A percentile compares a stretch with the other conserved stretches of the same genome.
Evolutionary conservation across 2,113 vertebrate genomes (phyloP).

Genomic region (Steatornis caripensis): DNA sequence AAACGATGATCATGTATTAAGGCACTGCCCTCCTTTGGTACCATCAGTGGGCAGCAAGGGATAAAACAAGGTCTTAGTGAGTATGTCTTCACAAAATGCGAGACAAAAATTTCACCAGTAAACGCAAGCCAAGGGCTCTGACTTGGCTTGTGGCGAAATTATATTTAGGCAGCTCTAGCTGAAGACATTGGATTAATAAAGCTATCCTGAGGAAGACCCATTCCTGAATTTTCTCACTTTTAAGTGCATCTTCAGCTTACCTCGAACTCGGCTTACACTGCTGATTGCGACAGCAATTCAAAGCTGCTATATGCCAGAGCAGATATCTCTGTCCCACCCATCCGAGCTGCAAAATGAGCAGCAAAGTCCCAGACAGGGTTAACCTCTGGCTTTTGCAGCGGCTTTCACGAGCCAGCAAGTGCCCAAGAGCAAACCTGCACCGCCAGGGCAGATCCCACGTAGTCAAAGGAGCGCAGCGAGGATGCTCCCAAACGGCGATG

Average conservation of each 20-base stretch:
- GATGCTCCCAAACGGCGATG: background rate
- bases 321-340: background rate
- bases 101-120: background rate
- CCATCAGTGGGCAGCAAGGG: background rate
- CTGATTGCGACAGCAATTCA: background rate
- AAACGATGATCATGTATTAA: background rate
- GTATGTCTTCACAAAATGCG: background rate
- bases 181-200: background rate
- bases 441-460: fast-evolving
- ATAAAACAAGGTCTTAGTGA: background rate
- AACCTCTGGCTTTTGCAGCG: background rate
- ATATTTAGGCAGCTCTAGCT: background rate
- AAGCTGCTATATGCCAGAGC: background rate
- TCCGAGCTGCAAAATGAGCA: background rate
- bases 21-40: background rate
- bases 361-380: background rate
- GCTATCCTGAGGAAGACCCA: background rate
- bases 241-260: background rate
- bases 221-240: background rate
- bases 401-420: background rate
- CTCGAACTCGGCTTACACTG: background rate
- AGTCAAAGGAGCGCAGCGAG: fast-evolving
- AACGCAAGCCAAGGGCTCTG: background rate
- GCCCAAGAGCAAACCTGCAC: background rate
- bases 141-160: background rate